Conservation (phyloP, 2,113 vertebrate species). For the Rousettus leschenaultii region DNA sequence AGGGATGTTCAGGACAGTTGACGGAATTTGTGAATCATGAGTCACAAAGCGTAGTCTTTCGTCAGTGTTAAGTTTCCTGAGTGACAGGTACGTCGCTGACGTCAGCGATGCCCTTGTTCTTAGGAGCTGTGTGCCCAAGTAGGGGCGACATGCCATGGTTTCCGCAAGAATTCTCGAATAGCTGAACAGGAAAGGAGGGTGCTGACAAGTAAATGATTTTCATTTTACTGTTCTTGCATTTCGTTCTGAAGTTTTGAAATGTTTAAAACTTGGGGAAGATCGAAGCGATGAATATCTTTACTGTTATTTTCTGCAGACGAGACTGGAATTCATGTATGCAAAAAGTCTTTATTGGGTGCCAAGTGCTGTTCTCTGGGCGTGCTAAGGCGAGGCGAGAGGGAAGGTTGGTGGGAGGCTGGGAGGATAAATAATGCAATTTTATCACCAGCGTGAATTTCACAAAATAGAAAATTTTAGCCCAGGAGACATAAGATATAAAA, state of each 20-base stretch:
- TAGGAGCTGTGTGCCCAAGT: neutral
- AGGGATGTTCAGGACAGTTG: neutral
- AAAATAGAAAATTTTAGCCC: neutral
- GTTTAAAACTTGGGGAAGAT: neutral
- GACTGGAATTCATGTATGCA: neutral
- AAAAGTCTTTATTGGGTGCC: neutral
- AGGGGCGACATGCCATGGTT: neutral
- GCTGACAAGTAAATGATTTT: neutral
- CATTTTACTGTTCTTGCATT: neutral
- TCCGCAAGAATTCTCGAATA: neutral
- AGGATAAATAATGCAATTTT: neutral
- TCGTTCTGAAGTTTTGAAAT: neutral
- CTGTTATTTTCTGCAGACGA: neutral
- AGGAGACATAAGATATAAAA: neutral
- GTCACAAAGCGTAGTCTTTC: accelerated
- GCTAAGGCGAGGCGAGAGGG: neutral
- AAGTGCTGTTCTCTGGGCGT: neutral
- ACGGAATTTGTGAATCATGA: neutral
- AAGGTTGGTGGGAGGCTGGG: accelerated
- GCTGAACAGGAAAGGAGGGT: neutral
- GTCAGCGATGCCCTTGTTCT: neutral
- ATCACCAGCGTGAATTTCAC: neutral
- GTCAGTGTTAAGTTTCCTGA: neutral
- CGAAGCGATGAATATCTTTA: neutral
- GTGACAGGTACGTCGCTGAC: neutral